phyloP scores from a whole-genome alignment of 92 coral and sea anemone species.

The Parazoanthus darwini region DNA sequence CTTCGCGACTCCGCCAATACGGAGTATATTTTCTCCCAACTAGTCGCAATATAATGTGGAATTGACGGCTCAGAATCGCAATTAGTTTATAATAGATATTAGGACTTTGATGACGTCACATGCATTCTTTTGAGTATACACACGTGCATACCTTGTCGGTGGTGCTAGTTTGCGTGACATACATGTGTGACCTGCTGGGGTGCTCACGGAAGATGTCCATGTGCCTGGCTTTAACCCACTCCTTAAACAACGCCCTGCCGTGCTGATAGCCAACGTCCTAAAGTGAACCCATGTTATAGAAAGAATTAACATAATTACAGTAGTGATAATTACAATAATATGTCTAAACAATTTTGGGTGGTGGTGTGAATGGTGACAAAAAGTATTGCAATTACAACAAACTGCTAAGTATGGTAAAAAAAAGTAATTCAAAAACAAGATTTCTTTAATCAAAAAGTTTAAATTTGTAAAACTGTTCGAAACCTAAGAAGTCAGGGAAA shows the following conservation, averaged over 20 bases:
- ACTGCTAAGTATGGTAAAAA: not conserved
- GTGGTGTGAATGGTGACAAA: no score
- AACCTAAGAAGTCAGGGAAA: no score
- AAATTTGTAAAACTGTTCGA: no score
- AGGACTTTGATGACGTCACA: not conserved
- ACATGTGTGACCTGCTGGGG: slow-evolving; percentile 68
- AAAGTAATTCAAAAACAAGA: no score
- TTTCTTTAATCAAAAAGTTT: no score
- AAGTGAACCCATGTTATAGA: not conserved
- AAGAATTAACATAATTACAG: not conserved
- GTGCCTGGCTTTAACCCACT: slow-evolving; percentile 81
- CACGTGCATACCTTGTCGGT: slow-evolving; percentile 49
- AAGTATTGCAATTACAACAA: no score
- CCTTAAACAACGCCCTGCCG: slow-evolving; percentile 81
- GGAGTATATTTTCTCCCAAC: no score
- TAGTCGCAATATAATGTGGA: no score
- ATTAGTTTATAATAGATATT: no score
- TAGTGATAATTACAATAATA: not conserved
- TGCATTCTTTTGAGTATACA: not conserved
- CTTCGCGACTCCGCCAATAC: no score
- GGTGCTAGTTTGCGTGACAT: slow-evolving; percentile 64
- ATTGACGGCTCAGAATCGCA: no score
- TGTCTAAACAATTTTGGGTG: not conserved
- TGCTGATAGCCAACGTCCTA: slow-evolving; percentile 95
- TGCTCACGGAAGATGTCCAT: slow-evolving; percentile 84